phyloP scores from a whole-genome alignment of 2,113 vertebrate genomes.

The Labeo rohita region DNA sequence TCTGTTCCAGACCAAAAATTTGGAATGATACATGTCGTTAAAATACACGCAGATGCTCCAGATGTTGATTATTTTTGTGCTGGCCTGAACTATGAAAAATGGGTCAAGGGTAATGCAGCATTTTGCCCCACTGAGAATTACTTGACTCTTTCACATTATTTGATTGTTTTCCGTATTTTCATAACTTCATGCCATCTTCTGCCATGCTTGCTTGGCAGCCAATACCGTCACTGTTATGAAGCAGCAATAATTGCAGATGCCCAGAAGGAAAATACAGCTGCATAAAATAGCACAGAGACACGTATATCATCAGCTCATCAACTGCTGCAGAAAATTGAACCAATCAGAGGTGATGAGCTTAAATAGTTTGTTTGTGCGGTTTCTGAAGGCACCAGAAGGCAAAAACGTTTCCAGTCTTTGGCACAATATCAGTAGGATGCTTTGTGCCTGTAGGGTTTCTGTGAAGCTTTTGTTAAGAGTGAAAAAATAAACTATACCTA shows the following conservation, averaged over 20 bases:
- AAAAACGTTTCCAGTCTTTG: neutral
- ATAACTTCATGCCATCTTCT: conserved; percentile 8
- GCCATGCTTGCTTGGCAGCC: conserved; percentile 17
- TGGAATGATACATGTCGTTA: conserved; percentile 44
- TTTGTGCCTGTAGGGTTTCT: conserved; percentile 34
- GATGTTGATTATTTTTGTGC: conserved; percentile 47
- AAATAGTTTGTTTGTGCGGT: conserved; percentile 23
- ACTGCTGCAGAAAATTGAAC: neutral
- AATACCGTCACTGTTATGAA: conserved; percentile 2
- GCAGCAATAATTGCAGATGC: neutral
- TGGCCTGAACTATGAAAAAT: conserved; percentile 32
- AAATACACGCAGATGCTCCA: conserved; percentile 45
- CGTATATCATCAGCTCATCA: neutral
- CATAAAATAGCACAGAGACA: neutral
- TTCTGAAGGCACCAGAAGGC: conserved; percentile 36
- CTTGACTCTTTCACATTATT: conserved; percentile 45
- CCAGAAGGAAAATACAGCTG: conserved; percentile 28
- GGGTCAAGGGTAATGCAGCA: conserved; percentile 49
- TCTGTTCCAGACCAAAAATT: conserved; percentile 47
- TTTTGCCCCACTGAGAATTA: conserved; percentile 44
- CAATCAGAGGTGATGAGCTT: conserved; percentile 1
- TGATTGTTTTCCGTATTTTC: conserved; percentile 30
- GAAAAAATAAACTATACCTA: conserved; percentile 26
- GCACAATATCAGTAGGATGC: conserved; percentile 24
- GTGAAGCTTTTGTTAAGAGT: conserved; percentile 29